Percentiles rank a stretch among this genome's conserved stretches.
Conservation (phyloP, 2,888 invertebrate genomes). For the Philonicus albiceps region DNA sequence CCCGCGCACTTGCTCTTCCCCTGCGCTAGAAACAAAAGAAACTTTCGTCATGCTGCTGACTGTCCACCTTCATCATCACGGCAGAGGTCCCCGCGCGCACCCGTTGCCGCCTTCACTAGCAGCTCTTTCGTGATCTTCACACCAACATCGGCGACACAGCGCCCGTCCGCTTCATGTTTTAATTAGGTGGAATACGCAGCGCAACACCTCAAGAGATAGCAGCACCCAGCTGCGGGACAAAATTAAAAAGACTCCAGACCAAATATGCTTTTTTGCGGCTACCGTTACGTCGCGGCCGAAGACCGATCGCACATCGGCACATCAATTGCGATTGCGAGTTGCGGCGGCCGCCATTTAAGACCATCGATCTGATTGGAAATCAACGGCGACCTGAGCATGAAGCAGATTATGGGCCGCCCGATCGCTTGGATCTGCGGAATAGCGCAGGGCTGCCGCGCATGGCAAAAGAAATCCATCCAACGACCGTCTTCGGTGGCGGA, state of each 20-base stretch:
- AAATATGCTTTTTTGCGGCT: constrained; percentile 15
- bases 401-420: constrained; percentile 33
- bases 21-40: constrained; percentile 31
- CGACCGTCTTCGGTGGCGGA: background rate
- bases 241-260: background rate
- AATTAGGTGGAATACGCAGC: constrained; percentile 9
- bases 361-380: constrained; percentile 45
- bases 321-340: constrained; percentile 8
- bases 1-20: constrained; percentile 10
- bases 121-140: constrained; percentile 35
- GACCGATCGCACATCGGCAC: background rate
- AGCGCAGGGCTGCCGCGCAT: background rate
- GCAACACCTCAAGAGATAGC: background rate
- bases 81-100: background rate
- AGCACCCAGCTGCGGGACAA: background rate
- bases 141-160: background rate
- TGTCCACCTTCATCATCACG: constrained; percentile 36
- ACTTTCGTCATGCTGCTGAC: constrained; percentile 32
- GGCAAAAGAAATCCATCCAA: constrained; percentile 12
- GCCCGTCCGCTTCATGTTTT: background rate
- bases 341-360: constrained; percentile 29
- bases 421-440: background rate
- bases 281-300: background rate
- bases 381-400: constrained; percentile 23
- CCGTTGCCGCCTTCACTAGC: background rate